These are phyloP conservation scores for Empidonax traillii DNA, from an alignment of 2,113 vertebrate genomes.

Conservation along the genomic window DNA sequence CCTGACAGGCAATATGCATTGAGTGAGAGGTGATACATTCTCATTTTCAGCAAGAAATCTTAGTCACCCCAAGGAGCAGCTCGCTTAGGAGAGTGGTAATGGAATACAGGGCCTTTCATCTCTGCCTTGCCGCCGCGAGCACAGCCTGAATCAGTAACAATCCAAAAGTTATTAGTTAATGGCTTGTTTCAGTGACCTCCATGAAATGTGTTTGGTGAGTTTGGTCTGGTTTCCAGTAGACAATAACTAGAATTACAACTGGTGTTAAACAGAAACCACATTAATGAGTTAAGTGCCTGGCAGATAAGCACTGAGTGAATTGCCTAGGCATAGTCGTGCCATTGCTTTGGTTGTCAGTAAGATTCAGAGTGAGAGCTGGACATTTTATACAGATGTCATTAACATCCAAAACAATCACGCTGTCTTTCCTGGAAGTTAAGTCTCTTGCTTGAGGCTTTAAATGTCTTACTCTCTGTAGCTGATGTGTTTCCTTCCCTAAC, in stretches of 20 bases:
- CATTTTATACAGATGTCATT: not conserved
- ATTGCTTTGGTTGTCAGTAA: not conserved
- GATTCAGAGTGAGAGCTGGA: not conserved
- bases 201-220: not conserved
- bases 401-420: not conserved
- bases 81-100: not conserved
- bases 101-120: conserved; percentile 40
- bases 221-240: not conserved
- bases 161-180: not conserved
- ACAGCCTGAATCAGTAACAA: not conserved
- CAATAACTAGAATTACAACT: not conserved
- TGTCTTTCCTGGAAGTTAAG: not conserved
- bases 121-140: accelerated
- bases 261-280: not conserved
- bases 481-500: not conserved
- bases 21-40: conserved; percentile 50
- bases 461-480: not conserved
- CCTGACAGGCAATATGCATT: conserved; percentile 50
- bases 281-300: accelerated
- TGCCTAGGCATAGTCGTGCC: accelerated
- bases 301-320: accelerated
- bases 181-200: not conserved
- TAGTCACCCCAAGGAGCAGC: conserved; percentile 19
- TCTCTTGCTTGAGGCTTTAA: not conserved
- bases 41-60: conserved; percentile 47